Base-by-base conservation (phyloP, 2,113 vertebrate species). In the Callionymus lyra region DNA sequence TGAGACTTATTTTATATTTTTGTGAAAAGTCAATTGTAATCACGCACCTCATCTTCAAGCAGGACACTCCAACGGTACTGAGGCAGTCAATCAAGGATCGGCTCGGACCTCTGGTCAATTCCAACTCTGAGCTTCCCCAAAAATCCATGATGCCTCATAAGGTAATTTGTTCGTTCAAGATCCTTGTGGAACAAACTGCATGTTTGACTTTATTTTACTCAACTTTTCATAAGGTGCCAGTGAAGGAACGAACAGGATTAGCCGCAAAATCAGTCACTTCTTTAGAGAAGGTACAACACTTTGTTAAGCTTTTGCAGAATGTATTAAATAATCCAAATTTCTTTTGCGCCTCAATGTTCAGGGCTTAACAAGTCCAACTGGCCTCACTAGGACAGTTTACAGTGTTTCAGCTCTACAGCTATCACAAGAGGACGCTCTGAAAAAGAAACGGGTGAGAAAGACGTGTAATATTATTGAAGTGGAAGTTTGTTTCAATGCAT, bases 301-400 rank as follows among this genome's bases (percentile, higher is more conserved):
- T n/a, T 6, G 13, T 16, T 6, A 1, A 6, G 8, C 9, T 13
- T 34, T 33, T 9, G 12, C 9, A 27, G 8, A 13, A 6, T 10
- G 1, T 9, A 17, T 45, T 34, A n/a, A 18, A 6, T 10, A 2
- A 45, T 34, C 12, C 10, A 18, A 12, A 14, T 42, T 35, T 45
- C 16, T 13, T 33, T 13, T 10, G 18, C 44, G 10, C 10, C 34
- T 45, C 12, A 10, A 16, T 2, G 13, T 53, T 9, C 43, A 98
- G 94, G 95, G 97, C 41, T 90, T 92, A 70, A 93, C 93, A 15
- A 96, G 93, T 38, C 94, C 91, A 53, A 89, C 80, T 50, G 94
- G 95, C 55, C 88, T 99, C 66, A 96, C 95, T 50, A 99, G 98
- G 86, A 99, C 95, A 0, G 92, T 99, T 35, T 99, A 94, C 82